Percentiles rank a stretch among this genome's conserved stretches.
phyloP scores from a whole-genome alignment of 2,113 vertebrate genomes.

The Gobius niger region DNA sequence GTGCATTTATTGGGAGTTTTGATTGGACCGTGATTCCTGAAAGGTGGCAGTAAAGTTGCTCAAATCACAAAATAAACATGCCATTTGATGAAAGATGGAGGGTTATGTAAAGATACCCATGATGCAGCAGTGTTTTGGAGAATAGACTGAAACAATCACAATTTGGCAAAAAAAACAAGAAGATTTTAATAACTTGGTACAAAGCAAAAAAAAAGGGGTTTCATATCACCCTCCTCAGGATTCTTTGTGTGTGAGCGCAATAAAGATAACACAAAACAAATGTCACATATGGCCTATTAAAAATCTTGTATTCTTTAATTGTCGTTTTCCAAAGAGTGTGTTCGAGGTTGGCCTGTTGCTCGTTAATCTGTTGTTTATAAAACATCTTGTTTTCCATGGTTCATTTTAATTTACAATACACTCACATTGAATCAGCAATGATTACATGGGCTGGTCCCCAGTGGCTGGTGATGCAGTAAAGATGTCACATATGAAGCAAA shows the following conservation, averaged over 20 bases:
- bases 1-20: no score
- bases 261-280: constrained; percentile 45
- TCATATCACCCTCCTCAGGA: constrained; percentile 4
- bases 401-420: constrained; percentile 1
- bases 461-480: constrained; percentile 11
- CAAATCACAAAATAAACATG: no score
- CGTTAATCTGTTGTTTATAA: constrained; percentile 15
- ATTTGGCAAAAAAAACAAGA: background rate
- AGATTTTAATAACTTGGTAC: no score
- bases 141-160: background rate
- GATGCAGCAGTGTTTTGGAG: no score
- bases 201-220: background rate
- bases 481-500: background rate
- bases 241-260: constrained; percentile 37
- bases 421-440: constrained; percentile 15
- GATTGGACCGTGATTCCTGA: no score
- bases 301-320: constrained; percentile 1
- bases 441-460: background rate
- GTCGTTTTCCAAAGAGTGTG: constrained; percentile 16
- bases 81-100: no score
- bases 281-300: constrained; percentile 2
- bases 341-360: constrained; percentile 27
- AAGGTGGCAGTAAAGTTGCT: no score
- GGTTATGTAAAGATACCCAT: no score
- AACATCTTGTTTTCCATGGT: constrained; percentile 16